phyloP scores from a whole-genome alignment of 2,888 invertebrate genomes.

The Cyclophora albipunctata region DNA sequence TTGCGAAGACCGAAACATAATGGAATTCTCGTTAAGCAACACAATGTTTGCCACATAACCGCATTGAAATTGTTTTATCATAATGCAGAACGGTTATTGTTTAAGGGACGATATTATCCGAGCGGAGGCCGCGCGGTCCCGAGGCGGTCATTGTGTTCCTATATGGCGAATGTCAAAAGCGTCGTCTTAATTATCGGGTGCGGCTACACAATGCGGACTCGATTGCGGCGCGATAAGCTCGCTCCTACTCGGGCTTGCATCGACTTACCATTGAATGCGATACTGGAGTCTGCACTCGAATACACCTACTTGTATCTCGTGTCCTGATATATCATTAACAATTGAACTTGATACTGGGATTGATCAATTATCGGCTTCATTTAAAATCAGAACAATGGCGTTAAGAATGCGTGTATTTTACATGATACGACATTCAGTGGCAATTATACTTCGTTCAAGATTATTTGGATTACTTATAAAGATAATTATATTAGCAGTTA shows the following conservation, averaged over 20 bases:
- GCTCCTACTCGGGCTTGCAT: slow-evolving; percentile 38
- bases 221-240: slow-evolving; percentile 71
- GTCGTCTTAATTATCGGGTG: slow-evolving; percentile 75
- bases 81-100: slow-evolving; percentile 70
- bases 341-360: slow-evolving; percentile 52
- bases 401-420: no score
- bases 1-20: slow-evolving; percentile 33
- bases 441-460: no score
- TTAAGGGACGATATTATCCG: slow-evolving; percentile 69
- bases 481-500: slow-evolving; percentile 5
- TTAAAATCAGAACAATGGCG: no score
- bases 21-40: slow-evolving; percentile 65
- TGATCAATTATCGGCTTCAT: no score
- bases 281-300: slow-evolving; percentile 24
- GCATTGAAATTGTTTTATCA: slow-evolving; percentile 71
- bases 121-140: slow-evolving; percentile 51
- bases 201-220: slow-evolving; percentile 70
- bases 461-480: no score
- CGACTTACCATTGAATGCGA: slow-evolving; percentile 55
- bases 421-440: no score
- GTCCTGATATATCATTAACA: slow-evolving; percentile 62
- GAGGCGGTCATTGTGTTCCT: slow-evolving; percentile 74
- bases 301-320: slow-evolving; percentile 26
- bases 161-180: slow-evolving; percentile 75
- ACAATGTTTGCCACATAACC: slow-evolving; percentile 46